phyloP scores from a whole-genome alignment of 1,140 invertebrate genomes.

The Ganaspis sp. region DNA sequence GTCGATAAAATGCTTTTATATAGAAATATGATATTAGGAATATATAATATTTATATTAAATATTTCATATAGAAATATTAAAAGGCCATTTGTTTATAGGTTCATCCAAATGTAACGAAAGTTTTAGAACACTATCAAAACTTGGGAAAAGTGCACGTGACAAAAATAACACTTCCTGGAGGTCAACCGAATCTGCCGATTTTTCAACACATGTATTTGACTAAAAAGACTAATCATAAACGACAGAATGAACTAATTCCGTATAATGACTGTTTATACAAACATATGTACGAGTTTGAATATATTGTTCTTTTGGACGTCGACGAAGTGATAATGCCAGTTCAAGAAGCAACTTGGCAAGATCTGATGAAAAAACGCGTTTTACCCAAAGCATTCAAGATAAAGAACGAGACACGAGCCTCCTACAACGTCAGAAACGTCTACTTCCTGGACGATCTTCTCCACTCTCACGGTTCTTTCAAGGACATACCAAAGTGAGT shows the following conservation, averaged over 20 bases:
- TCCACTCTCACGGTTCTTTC: conserved; percentile 88
- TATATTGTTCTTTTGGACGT: conserved; percentile 94
- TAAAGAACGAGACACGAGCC: conserved; percentile 85
- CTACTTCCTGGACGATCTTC: conserved; percentile 94
- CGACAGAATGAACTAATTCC: conserved; percentile 96
- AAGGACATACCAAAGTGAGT: conserved; percentile 85
- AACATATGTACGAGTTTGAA: conserved; percentile 92
- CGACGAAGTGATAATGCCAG: conserved; percentile 96
- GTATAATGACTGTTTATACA: conserved; percentile 97
- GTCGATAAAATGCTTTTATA: too few relatives aligned
- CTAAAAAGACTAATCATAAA: conserved; percentile 93
- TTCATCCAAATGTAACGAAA: conserved; percentile 94
- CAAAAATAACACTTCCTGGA: conserved; percentile 91
- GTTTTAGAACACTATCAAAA: conserved; percentile 89
- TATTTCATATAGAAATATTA: too few relatives aligned
- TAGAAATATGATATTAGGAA: too few relatives aligned
- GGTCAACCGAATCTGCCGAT: conserved; percentile 93
- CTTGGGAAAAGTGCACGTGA: conserved; percentile 87
- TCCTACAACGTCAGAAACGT: conserved; percentile 95
- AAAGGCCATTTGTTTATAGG: conserved; percentile 68
- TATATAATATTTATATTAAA: too few relatives aligned
- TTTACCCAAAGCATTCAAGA: conserved; percentile 81
- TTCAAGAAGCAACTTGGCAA: conserved; percentile 85
- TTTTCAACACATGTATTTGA: conserved; percentile 92
- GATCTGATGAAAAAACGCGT: conserved; percentile 85